Base-by-base conservation (phyloP, 2,888 invertebrate species). In the Himalopsyche japonica region DNA sequence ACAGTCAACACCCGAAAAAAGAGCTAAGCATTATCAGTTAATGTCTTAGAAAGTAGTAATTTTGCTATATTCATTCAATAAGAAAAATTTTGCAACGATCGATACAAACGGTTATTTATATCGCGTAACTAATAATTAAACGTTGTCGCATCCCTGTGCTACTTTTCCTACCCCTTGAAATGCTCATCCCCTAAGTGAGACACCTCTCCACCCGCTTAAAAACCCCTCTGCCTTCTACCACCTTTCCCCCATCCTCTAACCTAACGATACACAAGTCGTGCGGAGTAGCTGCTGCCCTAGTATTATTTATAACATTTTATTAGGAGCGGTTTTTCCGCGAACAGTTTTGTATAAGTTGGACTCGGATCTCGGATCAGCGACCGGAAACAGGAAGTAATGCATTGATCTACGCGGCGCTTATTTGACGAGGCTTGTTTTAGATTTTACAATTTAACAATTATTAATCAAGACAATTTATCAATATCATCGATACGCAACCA, bases 211-310 rank as follows among this genome's bases (percentile, higher is more conserved):
- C 57, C 57, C 57, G 57, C 57, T 57, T 20, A 77, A 82, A 82
- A 82, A 80, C 83, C 86, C 87, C 85, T 87, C 76, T 81, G 79
- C 85, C 78, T 82, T 15, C 12, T 15, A 43, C 43, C 43, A 86
- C 84, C 85, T 81, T 84, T 84, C 34, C 87, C 84, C 84, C 83
- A 88, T 85, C 87, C 85, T 79, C 82, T 87, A 86, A 88, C 88
- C 88, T 87, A 89, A 88, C 89, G 84, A 49, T 84, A 84, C 84
- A 57, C 43, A 43, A 57, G 3, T 57, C 57, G 57, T 24, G 8
- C 20, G 20, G 24, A 57, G 20, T 82, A 80, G 81, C 34, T 89
- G 89, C 88, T 88, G 83, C 88, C 88, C 87, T 76, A 82, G 86
- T 86, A 86, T 86, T 86, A 86, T 86, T 86, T 86, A 86, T 86